These are phyloP conservation scores for Diachasma alloeum DNA, from an alignment of 1,140 invertebrate genomes.

Conservation along the genomic window DNA sequence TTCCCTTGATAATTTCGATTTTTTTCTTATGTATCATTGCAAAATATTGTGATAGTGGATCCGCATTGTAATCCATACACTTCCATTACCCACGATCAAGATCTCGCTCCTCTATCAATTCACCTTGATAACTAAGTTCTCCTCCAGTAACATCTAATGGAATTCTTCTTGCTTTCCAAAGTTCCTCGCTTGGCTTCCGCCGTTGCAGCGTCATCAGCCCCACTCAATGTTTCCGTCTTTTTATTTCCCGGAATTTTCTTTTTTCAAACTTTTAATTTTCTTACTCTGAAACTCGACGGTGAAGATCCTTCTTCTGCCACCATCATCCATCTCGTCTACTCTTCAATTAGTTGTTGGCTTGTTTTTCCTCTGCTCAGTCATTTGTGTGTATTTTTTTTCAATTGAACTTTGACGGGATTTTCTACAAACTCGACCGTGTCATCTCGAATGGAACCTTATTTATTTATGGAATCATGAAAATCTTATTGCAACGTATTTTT, in stretches of 20 bases:
- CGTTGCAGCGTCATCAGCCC: neutral
- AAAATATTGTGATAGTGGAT: neutral
- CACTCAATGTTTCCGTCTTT: neutral
- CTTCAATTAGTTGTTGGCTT: neutral
- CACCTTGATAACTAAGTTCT: neutral
- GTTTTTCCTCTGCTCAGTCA: neutral
- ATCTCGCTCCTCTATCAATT: neutral
- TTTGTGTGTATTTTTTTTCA: neutral
- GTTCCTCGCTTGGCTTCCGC: constrained; percentile 1
- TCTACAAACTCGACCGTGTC: neutral
- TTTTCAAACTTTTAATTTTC: neutral
- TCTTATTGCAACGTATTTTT: too few relatives aligned
- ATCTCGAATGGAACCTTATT: too few relatives aligned
- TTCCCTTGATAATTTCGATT: too few relatives aligned
- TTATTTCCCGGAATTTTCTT: neutral
- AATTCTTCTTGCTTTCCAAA: neutral
- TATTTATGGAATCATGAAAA: too few relatives aligned
- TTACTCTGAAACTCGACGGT: neutral
- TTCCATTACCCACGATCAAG: neutral
- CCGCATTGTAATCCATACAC: neutral
- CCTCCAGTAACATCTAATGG: neutral
- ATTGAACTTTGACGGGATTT: neutral
- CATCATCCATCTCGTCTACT: neutral
- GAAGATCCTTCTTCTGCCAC: neutral
- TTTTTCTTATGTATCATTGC: neutral